phyloP scores from a whole-genome alignment of 1,140 invertebrate genomes.

The Drosophila pachea region DNA sequence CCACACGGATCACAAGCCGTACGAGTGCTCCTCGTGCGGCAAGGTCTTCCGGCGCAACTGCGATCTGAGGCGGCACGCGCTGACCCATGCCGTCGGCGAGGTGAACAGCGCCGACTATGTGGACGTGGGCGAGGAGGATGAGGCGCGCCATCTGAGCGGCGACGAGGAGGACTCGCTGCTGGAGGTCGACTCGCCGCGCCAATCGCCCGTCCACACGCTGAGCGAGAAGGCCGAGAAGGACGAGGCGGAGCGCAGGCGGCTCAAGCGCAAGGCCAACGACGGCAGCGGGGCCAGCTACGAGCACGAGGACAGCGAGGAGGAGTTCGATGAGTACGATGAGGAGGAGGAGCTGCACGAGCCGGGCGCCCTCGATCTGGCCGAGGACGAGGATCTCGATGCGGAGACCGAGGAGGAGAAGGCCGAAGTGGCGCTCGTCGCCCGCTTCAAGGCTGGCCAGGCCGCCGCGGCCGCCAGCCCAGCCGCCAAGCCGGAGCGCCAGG shows the following conservation, averaged over 20 bases:
- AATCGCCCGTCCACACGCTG: slow-evolving; percentile 81
- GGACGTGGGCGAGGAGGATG: slow-evolving; percentile 83
- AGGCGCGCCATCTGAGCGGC: slow-evolving; percentile 77
- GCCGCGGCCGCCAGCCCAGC: slow-evolving; percentile 7
- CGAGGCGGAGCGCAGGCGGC: slow-evolving; percentile 55
- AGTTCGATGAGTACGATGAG: slow-evolving; percentile 76
- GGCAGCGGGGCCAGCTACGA: slow-evolving; percentile 36
- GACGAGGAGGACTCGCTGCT: slow-evolving; percentile 82
- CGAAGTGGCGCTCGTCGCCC: slow-evolving; percentile 61
- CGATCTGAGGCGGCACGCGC: slow-evolving; percentile 89
- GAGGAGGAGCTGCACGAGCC: slow-evolving; percentile 60
- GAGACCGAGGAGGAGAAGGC: slow-evolving; percentile 58
- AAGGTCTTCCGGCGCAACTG: slow-evolving; percentile 93
- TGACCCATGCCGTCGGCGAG: slow-evolving; percentile 91
- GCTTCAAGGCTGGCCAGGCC: slow-evolving; percentile 37
- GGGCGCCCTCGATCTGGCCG: slow-evolving; percentile 38
- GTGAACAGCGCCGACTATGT: slow-evolving; percentile 85
- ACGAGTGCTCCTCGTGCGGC: slow-evolving; percentile 93
- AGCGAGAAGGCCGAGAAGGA: slow-evolving; percentile 77
- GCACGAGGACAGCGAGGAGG: slow-evolving; percentile 72
- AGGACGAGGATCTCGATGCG: slow-evolving; percentile 61
- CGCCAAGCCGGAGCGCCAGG: slow-evolving; percentile 66
- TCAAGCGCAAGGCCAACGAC: slow-evolving; percentile 59
- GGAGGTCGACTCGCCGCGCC: slow-evolving; percentile 81
- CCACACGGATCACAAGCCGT: slow-evolving; percentile 96